Conservation (phyloP, 2,113 vertebrate genomes). For the Proteles cristata region DNA sequence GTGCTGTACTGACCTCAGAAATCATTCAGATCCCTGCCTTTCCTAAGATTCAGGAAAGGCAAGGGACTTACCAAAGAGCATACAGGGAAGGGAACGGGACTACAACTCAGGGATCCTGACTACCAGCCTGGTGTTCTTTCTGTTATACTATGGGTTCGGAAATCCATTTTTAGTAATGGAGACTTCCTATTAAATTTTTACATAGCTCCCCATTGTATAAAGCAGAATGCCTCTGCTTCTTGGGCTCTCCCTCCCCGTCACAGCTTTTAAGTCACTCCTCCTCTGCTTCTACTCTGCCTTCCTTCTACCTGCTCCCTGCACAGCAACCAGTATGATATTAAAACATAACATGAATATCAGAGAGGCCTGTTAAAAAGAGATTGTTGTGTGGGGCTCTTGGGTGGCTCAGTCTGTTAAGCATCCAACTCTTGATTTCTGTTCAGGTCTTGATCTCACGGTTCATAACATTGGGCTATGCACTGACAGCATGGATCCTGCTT, state of each 20-base stretch:
- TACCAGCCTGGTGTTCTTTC: background rate
- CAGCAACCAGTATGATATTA: no score
- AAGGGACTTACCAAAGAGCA: background rate
- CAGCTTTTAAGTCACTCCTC: background rate
- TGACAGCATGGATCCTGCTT: no score
- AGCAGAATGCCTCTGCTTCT: background rate
- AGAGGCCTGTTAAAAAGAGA: background rate
- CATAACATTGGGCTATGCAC: no score
- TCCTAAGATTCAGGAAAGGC: background rate
- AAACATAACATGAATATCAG: no score
- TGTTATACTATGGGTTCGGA: background rate
- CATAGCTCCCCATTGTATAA: background rate
- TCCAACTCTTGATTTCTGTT: no score
- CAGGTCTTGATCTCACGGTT: no score
- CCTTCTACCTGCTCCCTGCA: no score
- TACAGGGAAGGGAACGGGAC: background rate
- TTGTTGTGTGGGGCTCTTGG: background rate
- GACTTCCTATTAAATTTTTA: background rate
- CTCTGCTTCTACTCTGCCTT: no score
- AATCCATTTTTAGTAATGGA: background rate
- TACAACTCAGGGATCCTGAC: background rate
- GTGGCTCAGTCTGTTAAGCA: no score
- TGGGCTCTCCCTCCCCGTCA: background rate
- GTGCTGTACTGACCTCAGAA: background rate
- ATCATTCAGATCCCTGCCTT: background rate